Evolutionary conservation across 2,113 vertebrate genomes (phyloP), one percentile per base, ranked within the genome.

Genomic region (Cinclus mexicanus): DNA sequence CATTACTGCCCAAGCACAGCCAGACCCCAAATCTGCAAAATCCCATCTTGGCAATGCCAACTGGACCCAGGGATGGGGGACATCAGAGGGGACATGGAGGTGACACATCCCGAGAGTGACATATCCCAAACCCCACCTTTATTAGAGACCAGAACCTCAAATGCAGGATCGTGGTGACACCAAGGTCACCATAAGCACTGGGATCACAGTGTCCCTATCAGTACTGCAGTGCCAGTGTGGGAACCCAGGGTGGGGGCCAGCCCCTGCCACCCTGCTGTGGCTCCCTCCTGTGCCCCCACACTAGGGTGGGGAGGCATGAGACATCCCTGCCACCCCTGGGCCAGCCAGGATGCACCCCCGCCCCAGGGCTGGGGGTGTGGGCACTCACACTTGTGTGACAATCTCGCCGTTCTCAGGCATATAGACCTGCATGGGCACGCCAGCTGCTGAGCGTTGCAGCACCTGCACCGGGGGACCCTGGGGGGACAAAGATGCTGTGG

Each of bases 311-410:
- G 22, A 24, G 25, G 7, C 4, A 3, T 5, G 9, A 80, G 61
- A 49, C 1, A 1, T 39, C 57, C 59, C 53, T 2, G 0, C 31
- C 5, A 24, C 52, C 63, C 80, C 95, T 93, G 92, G 92, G 76
- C 92, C 94, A 92, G 95, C 95, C 95, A 94, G 94, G 71, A 74
- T 44, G 63, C 33, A 71, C 8, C 49, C 55, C 35, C 2, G 1
- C 10, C 44, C 33, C 6, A 2, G 20, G 25, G 42, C 50, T 3
- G 21, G 49, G 33, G 23, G 10, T 50, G 47, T 25, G 33, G 8
- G 6, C 9, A 37, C 59, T 96, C 47, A 94, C 94, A 95, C 95
- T 7, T 95, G 94, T 14, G 95, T 96, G 87, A 96, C 17, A 24
- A 96, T 93, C 95, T 96, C 95, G 1, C 90, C 84, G 12, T 77